A percentile compares a stretch with the other conserved stretches of the same genome.
Evolutionary conservation across 2,797 vertebrate genomes (phyloP).

Genomic region (Geotria australis): DNA sequence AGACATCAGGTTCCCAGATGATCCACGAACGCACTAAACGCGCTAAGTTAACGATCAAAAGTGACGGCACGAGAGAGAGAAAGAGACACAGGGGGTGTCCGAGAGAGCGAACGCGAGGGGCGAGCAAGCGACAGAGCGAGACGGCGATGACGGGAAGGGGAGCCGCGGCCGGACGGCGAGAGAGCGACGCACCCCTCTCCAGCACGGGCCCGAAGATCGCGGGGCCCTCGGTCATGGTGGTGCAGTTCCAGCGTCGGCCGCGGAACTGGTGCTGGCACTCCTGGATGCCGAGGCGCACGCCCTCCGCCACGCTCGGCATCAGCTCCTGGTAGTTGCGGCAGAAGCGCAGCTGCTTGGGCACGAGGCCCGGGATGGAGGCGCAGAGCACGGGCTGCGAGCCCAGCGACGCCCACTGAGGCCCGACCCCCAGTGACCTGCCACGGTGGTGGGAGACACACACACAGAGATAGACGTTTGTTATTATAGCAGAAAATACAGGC

Average conservation of each 20-base stretch:
- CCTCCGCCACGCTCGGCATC: constrained; percentile 90
- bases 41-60: too few species aligned
- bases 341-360: constrained; percentile 90
- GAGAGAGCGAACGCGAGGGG: too few species aligned
- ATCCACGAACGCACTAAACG: too few species aligned
- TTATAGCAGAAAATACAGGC: too few species aligned
- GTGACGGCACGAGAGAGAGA: too few species aligned
- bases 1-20: too few species aligned
- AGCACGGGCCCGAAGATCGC: constrained; percentile 88
- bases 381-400: constrained; percentile 66
- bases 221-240: constrained; percentile 55
- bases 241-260: constrained; percentile 89
- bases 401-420: constrained; percentile 64
- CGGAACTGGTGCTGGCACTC: constrained; percentile 94
- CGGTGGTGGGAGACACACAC: too few species aligned
- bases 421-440: constrained; percentile 60
- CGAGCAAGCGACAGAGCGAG: too few species aligned
- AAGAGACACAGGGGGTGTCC: too few species aligned
- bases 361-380: constrained; percentile 67
- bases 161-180: too few species aligned
- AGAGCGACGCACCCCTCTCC: constrained; percentile 42
- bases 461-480: too few species aligned
- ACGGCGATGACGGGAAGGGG: too few species aligned
- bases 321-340: constrained; percentile 91
- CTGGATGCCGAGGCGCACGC: constrained; percentile 72